Conservation (phyloP, 2,113 vertebrate genomes). For the Heteronetta atricapilla region DNA sequence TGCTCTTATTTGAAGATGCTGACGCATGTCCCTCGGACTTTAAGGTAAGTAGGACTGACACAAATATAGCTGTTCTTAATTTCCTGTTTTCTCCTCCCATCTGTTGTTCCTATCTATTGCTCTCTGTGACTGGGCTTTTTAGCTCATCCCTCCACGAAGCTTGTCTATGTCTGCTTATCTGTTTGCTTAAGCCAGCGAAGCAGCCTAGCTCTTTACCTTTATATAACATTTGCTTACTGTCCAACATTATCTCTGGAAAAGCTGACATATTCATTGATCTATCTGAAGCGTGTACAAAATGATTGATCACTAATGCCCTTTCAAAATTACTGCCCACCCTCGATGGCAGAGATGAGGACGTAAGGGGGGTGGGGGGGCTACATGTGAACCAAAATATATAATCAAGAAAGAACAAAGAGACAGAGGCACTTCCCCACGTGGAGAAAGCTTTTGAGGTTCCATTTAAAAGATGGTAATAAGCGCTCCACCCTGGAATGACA, state of each 20-base stretch:
- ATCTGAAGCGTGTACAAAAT: background rate
- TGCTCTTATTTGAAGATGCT: background rate
- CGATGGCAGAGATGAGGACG: background rate
- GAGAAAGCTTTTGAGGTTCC: background rate
- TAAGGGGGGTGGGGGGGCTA: background rate
- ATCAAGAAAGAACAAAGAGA: background rate
- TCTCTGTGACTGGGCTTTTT: background rate
- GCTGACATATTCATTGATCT: background rate
- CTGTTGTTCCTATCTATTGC: background rate
- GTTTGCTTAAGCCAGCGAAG: background rate
- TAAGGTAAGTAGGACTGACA: background rate
- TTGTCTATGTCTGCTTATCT: background rate
- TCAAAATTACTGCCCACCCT: background rate
- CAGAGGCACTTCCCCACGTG: background rate
- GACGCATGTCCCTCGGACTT: background rate
- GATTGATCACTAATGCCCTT: background rate
- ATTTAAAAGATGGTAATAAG: background rate
- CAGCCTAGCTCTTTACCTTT: constrained; percentile 7
- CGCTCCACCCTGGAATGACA: background rate
- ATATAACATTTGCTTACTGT: background rate
- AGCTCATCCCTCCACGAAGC: background rate
- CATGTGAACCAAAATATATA: background rate
- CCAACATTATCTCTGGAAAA: background rate
- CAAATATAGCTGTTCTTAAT: background rate
- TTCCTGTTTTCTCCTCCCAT: background rate